phyloP scores from a whole-genome alignment of 2,113 vertebrate species.

The Sakesphorus luctuosus region DNA sequence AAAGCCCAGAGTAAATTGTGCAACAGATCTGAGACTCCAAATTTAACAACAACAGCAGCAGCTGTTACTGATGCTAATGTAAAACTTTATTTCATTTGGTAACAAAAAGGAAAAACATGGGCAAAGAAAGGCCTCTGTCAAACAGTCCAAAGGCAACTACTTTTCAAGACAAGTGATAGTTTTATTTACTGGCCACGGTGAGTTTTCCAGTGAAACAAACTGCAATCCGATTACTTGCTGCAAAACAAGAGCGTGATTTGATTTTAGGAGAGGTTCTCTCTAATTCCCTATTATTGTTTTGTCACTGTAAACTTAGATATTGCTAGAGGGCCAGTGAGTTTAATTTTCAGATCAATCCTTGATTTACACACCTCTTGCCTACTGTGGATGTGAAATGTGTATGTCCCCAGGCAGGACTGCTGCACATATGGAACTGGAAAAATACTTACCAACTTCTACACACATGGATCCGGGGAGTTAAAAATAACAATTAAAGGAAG shows the following conservation, averaged over 20 bases:
- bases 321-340: slow-evolving; percentile 39
- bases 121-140: background rate
- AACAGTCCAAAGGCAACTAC: slow-evolving; percentile 17
- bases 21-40: background rate
- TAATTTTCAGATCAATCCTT: slow-evolving; percentile 35
- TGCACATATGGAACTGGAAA: background rate
- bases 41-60: background rate
- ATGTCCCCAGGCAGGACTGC: background rate
- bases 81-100: background rate
- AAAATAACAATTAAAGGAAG: background rate
- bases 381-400: background rate
- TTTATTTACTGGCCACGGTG: slow-evolving; percentile 58
- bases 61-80: background rate
- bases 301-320: slow-evolving; percentile 43
- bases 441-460: background rate
- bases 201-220: slow-evolving; percentile 49
- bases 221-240: slow-evolving; percentile 53
- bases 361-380: background rate
- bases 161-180: slow-evolving; percentile 37
- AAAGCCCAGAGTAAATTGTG: background rate
- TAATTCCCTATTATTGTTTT: slow-evolving; percentile 48
- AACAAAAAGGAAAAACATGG: background rate
- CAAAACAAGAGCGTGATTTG: slow-evolving; percentile 61
- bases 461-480: background rate
- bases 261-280: slow-evolving; percentile 50